Conservation (phyloP, 2,797 vertebrate genomes). For the Lepilemur ruficaudatus region DNA sequence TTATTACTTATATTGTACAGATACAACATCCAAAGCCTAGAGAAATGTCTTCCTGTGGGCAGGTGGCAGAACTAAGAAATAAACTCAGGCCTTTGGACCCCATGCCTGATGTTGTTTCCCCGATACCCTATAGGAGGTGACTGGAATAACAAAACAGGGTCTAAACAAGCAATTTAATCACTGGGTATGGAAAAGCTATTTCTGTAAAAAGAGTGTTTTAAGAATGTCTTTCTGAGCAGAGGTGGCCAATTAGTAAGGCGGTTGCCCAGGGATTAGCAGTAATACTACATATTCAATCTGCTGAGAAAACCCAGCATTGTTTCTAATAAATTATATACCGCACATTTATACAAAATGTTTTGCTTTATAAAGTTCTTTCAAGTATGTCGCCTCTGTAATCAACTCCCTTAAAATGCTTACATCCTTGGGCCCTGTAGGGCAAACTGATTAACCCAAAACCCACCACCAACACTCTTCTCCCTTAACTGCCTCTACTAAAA, state of each 20-base stretch:
- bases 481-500: background rate
- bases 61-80: conserved; percentile 5
- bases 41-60: background rate
- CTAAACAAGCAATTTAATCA: conserved; percentile 55
- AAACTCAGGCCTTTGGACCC: background rate
- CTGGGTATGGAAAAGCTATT: conserved; percentile 1
- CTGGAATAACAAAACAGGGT: background rate
- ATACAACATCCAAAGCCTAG: background rate
- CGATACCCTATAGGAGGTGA: background rate
- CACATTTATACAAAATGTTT: background rate
- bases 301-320: conserved; percentile 48
- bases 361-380: conserved; percentile 33
- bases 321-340: conserved; percentile 54
- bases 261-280: conserved; percentile 31
- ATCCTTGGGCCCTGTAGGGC: background rate
- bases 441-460: background rate
- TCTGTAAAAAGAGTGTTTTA: conserved; percentile 45
- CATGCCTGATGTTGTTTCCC: background rate
- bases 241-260: conserved; percentile 60
- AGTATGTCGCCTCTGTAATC: background rate
- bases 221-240: conserved; percentile 28
- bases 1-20: background rate
- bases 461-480: background rate
- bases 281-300: conserved; percentile 30
- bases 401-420: background rate